Evolutionary conservation across 2,888 invertebrate species (phyloP), one percentile per base, ranked within the genome.

Genomic region (Troides aeacus): DNA sequence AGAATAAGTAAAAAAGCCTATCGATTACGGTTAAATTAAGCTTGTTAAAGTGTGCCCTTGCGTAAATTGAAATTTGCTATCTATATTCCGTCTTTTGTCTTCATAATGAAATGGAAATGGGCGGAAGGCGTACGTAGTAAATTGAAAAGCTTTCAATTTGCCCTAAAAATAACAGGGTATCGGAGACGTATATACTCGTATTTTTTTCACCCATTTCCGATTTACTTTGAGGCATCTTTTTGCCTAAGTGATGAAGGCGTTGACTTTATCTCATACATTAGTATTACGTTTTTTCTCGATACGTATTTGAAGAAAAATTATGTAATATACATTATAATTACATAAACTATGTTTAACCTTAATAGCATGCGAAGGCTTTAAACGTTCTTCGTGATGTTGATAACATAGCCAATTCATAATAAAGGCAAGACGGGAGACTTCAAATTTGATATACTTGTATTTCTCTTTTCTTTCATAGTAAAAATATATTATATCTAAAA

Each of bases 91-190:
- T 39, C 66, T 57, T 67, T 67, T 67, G 62, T 67, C 62, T 62
- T 67, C 62, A 62, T 67, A 67, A 67, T 67, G 61, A 67, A 67
- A 67, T 67, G 66, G 61, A 67, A 67, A 67, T 67, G 62, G 62
- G 61, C 56, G 61, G 62, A 61, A 66, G 62, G 64, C 64, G 56
- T 56, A 56, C 39, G 53, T 57, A 57, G 39, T 64, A 64, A 57
- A 64, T 57, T 64, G 57, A 57, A 64, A 64, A 64, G 64, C 56
- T 57, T 57, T 64, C 64, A 64, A 57, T 64, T 57, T 64, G 36
- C 57, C 53, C 39, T 57, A 64, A 57, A 57, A 57, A 21, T 57
- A 64, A 64, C 57, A 64, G 57, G 57, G 23, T 64, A 57, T 64
- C 39, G 57, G 57, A 39, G 36, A 64, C 24, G 23, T 56, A n/a